These are phyloP conservation scores for Cynopterus sphinx DNA, from an alignment of 2,797 vertebrate genomes.

Conservation along the genomic window DNA sequence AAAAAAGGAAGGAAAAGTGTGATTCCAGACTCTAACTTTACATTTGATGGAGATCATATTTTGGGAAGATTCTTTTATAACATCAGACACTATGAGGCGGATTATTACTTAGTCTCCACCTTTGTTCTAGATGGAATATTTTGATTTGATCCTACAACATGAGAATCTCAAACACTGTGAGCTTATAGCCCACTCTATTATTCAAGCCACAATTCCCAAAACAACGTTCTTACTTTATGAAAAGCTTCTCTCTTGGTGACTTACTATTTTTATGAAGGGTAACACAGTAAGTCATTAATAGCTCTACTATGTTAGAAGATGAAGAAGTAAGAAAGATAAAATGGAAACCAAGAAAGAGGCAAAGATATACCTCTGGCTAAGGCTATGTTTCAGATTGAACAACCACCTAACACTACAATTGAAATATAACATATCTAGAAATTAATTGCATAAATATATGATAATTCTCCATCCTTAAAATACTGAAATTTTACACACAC, in stretches of 20 bases:
- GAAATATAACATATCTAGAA: not conserved
- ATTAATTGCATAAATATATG: conserved; percentile 28
- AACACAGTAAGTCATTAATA: not conserved
- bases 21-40: conserved; percentile 57
- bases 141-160: not conserved
- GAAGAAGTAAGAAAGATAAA: not conserved
- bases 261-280: conserved; percentile 39
- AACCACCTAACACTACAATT: not conserved
- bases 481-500: not conserved
- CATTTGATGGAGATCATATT: not conserved
- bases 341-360: not conserved
- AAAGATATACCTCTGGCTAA: not conserved
- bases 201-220: not conserved
- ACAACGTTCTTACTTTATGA: not conserved
- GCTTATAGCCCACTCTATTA: not conserved
- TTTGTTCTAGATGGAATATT: not conserved
- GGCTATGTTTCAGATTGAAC: conserved; percentile 18
- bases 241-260: not conserved
- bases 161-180: not conserved
- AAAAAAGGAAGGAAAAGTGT: conserved; percentile 62
- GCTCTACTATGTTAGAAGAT: not conserved
- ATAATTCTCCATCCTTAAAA: conserved; percentile 18
- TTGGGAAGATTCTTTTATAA: conserved; percentile 22
- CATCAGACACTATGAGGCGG: not conserved
- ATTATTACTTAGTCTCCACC: not conserved